A percentile compares a stretch with the other conserved stretches of the same genome.
These are phyloP conservation scores for Vimba vimba DNA, from an alignment of 2,113 vertebrate genomes.

Conservation along the genomic window DNA sequence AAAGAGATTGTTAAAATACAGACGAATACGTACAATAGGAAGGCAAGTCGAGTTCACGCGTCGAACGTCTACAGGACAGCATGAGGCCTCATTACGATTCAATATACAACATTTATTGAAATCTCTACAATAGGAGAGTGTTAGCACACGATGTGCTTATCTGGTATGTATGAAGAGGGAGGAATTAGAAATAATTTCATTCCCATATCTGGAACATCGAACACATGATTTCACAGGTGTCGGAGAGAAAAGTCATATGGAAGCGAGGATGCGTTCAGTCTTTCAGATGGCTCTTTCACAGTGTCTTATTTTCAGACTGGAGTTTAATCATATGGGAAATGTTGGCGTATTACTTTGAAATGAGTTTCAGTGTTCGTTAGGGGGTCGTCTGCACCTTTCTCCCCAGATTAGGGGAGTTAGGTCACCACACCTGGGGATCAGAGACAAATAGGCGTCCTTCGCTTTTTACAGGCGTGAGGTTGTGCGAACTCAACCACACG, in stretches of 20 bases:
- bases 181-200: slow-evolving; percentile 4
- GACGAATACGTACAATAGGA: slow-evolving; percentile 73
- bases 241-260: background rate
- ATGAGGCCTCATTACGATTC: slow-evolving; percentile 60
- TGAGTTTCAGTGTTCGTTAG: background rate
- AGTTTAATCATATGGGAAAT: background rate
- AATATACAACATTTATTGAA: slow-evolving; percentile 56
- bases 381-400: background rate
- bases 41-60: slow-evolving; percentile 71
- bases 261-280: slow-evolving; percentile 2
- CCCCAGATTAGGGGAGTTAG: background rate
- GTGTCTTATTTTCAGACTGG: slow-evolving; percentile 6
- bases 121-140: slow-evolving; percentile 17
- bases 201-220: background rate
- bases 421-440: slow-evolving; percentile 40
- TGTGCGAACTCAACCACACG: background rate
- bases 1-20: slow-evolving; percentile 63
- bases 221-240: background rate
- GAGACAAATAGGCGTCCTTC: slow-evolving; percentile 24
- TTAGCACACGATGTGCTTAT: slow-evolving; percentile 27
- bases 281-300: slow-evolving; percentile 26
- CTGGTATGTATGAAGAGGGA: slow-evolving; percentile 8
- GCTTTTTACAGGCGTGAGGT: slow-evolving; percentile 11
- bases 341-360: background rate
- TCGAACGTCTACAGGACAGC: slow-evolving; percentile 62